Percentiles rank a stretch among this genome's conserved stretches.
Conservation (phyloP, 2,797 vertebrate genomes). For the Natrix natrix region DNA sequence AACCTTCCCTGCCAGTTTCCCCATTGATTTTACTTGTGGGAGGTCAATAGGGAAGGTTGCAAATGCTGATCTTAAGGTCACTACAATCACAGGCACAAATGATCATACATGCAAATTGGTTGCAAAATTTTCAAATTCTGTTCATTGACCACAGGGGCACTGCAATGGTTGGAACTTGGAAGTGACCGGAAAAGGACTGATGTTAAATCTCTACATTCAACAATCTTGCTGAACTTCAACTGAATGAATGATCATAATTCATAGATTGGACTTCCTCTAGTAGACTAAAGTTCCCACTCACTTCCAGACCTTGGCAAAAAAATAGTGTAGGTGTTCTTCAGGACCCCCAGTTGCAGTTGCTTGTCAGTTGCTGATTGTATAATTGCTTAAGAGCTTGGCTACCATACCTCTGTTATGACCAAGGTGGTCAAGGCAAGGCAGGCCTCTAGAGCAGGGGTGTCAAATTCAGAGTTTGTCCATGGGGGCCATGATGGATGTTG, state of each 20-base stretch:
- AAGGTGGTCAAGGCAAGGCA: too few relatives aligned
- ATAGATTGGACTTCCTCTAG: not conserved
- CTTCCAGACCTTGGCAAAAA: not conserved
- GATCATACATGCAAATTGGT: not conserved
- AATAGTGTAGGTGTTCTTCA: not conserved
- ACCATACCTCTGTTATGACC: not conserved
- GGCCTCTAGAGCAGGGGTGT: too few relatives aligned
- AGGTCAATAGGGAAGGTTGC: not conserved
- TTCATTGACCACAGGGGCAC: not conserved
- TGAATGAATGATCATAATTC: not conserved
- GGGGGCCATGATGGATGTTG: too few relatives aligned
- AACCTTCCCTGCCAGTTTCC: not conserved
- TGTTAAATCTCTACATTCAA: not conserved
- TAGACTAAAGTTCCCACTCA: not conserved
- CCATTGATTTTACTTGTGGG: not conserved
- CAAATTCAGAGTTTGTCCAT: too few relatives aligned
- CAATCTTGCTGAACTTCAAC: not conserved
- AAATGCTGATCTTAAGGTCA: not conserved
- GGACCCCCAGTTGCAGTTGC: not conserved
- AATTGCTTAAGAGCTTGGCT: too few relatives aligned
- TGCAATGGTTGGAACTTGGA: not conserved
- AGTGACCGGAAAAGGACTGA: not conserved
- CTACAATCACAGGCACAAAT: not conserved
- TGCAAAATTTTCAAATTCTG: not conserved
- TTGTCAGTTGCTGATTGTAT: not conserved